Conservation (phyloP, 1,140 invertebrate species). For the Rhagoletis zephyria region DNA sequence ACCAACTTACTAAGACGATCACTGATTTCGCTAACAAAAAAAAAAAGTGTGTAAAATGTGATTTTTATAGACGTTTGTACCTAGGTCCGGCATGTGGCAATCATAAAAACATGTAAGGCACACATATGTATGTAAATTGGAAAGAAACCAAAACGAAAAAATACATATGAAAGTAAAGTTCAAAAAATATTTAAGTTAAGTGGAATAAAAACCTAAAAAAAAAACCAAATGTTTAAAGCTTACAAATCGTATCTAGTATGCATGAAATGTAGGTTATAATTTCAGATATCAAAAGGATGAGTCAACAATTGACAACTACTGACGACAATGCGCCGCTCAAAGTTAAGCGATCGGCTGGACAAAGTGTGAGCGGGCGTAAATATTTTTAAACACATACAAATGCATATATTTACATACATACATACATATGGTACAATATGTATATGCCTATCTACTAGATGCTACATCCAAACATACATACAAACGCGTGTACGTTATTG, state of each 20-base stretch:
- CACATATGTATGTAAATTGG: neutral
- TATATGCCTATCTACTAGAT: too few species aligned
- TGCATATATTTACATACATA: neutral
- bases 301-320: neutral
- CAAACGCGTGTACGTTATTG: neutral
- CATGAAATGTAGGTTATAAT: constrained; percentile 23
- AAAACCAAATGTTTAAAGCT: neutral
- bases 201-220: neutral
- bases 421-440: neutral
- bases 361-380: neutral
- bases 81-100: neutral
- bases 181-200: neutral
- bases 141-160: neutral
- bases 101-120: constrained; percentile 2
- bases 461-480: neutral
- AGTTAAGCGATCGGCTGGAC: neutral
- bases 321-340: neutral
- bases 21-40: neutral
- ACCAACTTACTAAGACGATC: neutral
- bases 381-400: neutral
- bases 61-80: neutral
- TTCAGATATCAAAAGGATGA: neutral
- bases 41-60: neutral
- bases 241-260: neutral
- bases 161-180: neutral